Evolutionary conservation across 2,797 vertebrate genomes (phyloP).

Genomic region (Chaunax sp.): DNA sequence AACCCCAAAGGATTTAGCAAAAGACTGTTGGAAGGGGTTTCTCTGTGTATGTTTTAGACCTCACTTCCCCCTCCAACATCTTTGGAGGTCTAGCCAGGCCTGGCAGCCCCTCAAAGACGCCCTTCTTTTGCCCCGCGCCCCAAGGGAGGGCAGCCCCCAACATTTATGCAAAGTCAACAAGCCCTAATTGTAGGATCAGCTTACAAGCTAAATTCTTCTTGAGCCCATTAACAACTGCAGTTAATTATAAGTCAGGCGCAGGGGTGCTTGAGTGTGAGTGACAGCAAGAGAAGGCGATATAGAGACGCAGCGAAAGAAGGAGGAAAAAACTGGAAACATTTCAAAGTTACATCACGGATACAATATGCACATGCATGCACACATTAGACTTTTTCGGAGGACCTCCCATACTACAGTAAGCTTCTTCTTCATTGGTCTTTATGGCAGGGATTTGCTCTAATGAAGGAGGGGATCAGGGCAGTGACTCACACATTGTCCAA

Average conservation of each 20-base stretch:
- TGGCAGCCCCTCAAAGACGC: constrained; percentile 79
- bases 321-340: constrained; percentile 40
- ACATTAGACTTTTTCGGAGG: constrained; percentile 47
- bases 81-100: constrained; percentile 66
- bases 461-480: constrained; percentile 73
- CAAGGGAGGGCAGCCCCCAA: constrained; percentile 69
- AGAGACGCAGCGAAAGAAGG: constrained; percentile 35
- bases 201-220: constrained; percentile 83
- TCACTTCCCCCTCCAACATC: constrained; percentile 61
- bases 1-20: constrained; percentile 56
- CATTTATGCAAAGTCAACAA: constrained; percentile 88
- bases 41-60: constrained; percentile 63
- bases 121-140: constrained; percentile 74
- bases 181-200: constrained; percentile 85
- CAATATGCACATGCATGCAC: constrained; percentile 22
- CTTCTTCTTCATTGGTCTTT: constrained; percentile 67
- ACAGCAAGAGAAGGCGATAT: constrained; percentile 39
- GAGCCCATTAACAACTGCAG: constrained; percentile 84
- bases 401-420: constrained; percentile 74
- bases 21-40: constrained; percentile 53
- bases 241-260: constrained; percentile 75
- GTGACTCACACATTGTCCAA: constrained; percentile 66
- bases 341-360: constrained; percentile 55
- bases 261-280: constrained; percentile 54
- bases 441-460: constrained; percentile 72